Base-by-base conservation (phyloP, 1,140 invertebrate species). In the Camponotus vicinus region DNA sequence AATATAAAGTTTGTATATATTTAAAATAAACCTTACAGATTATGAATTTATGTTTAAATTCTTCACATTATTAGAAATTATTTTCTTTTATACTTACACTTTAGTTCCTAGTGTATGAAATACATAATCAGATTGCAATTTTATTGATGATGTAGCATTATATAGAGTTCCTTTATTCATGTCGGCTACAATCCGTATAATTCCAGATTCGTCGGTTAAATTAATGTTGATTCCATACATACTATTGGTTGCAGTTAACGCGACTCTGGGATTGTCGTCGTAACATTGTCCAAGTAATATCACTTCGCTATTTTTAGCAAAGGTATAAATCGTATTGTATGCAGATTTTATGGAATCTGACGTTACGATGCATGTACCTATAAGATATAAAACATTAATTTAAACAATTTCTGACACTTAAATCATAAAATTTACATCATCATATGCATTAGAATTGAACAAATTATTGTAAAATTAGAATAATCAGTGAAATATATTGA, bases 201-300 rank as follows among this genome's bases (percentile, higher is more conserved):
- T 89, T 85, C 93, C 94, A 42, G 91, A 89, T 76, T 94, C 93
- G 55, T 95, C 94, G 59, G 94, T 91, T 64, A 94, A 84, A 61
- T 91, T 93, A 34, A 95, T 52, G 21, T 86, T 91, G 59, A 95
- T 76, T 57, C 92, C 93, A 49, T 90, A 32, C 5, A 86, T 18
- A 27, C 89, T 89, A 42, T 91, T 91, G 2, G 75, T 82, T 64
- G 92, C 93, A 3, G 93, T 92, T 85, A 95, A 79, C 7, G 91
- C 91, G 78, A 94, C 93, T 73, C 91, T 91, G 34, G 94, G 94
- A 88, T 95, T 94, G 11, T 94, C 92, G 15, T 93, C 91, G 21
- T 94, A 93, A 88, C 94, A 95, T 42, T 95, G 91, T 8, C 93
- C 94, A 3, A 95, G 86, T 49, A 94, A 85, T 57, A 95, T 86